These are phyloP conservation scores for Pitangus sulphuratus DNA, from an alignment of 2,797 vertebrate species.

Conservation along the genomic window DNA sequence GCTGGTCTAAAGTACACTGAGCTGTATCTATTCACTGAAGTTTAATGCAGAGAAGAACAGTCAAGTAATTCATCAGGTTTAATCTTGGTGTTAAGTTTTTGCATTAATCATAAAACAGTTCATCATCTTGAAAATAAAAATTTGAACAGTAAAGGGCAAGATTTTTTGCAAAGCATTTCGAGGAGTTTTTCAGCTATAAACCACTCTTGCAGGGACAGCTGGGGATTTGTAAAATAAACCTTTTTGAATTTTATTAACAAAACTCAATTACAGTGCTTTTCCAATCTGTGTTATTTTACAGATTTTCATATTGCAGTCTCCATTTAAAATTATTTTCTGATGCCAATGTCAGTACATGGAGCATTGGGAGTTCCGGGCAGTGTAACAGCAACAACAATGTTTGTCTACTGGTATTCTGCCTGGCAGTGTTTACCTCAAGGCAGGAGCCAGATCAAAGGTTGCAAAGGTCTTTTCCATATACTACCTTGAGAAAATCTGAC, in stretches of 20 bases:
- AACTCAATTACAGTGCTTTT: not conserved
- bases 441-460: not conserved
- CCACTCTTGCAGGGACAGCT: not conserved
- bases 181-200: not conserved
- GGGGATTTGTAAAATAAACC: not conserved
- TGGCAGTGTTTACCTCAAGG: not conserved
- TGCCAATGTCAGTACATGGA: not conserved
- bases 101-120: conserved; percentile 42
- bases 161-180: not conserved
- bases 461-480: not conserved
- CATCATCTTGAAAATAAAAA: conserved; percentile 41
- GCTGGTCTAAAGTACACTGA: not conserved
- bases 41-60: conserved; percentile 41
- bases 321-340: not conserved
- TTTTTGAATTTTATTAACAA: not conserved
- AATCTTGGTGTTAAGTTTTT: not conserved
- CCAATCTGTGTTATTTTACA: not conserved
- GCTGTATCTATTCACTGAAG: not conserved
- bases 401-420: not conserved
- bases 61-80: conserved; percentile 4
- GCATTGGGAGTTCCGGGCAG: not conserved
- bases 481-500: not conserved
- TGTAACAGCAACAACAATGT: rapidly evolving
- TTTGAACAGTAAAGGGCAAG: conserved; percentile 47
- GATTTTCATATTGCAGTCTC: not conserved